Conservation (phyloP, 2,888 invertebrate species). For the Dicycla oo region DNA sequence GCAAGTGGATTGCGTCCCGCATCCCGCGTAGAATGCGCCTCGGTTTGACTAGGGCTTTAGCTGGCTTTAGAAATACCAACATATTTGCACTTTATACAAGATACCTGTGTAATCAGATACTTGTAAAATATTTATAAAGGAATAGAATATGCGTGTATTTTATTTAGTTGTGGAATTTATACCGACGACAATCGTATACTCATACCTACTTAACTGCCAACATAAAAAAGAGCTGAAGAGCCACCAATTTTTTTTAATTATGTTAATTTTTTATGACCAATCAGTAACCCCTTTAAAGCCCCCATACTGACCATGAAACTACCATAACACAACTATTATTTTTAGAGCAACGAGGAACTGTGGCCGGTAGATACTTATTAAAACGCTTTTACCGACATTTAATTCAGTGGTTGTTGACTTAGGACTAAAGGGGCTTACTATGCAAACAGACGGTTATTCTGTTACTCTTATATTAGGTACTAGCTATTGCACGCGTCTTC, state of each 20-base stretch:
- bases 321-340: too few relatives aligned
- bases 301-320: slow-evolving; percentile 16
- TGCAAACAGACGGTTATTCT: slow-evolving; percentile 20
- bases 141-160: background rate
- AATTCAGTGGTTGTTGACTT: slow-evolving; percentile 52
- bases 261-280: slow-evolving; percentile 10
- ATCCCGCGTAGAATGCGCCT: too few relatives aligned
- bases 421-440: slow-evolving; percentile 49
- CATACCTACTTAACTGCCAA: background rate
- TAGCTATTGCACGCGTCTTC: too few relatives aligned
- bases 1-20: too few relatives aligned
- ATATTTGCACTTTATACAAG: background rate
- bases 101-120: background rate
- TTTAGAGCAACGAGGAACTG: slow-evolving; percentile 19
- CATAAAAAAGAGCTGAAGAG: background rate
- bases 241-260: background rate
- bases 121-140: background rate
- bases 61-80: background rate
- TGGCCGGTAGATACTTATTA: slow-evolving; percentile 37
- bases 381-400: slow-evolving; percentile 51
- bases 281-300: background rate
- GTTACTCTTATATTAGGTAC: slow-evolving; percentile 27
- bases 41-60: too few relatives aligned
- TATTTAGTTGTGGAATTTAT: background rate
- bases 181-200: background rate